These are phyloP conservation scores for Rynchops niger DNA, from an alignment of 2,113 vertebrate genomes.

Conservation along the genomic window DNA sequence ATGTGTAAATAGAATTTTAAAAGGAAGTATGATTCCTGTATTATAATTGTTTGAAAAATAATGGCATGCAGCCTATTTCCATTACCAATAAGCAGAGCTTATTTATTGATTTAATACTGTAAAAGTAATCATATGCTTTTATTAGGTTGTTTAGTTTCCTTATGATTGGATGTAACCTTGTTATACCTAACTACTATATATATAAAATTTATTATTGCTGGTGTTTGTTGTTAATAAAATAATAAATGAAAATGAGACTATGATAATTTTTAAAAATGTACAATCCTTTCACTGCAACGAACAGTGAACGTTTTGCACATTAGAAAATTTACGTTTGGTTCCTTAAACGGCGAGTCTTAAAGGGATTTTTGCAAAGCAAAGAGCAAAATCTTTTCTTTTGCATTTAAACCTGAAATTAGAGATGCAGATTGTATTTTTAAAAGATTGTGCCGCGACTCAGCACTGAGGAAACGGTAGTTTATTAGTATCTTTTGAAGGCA, in stretches of 20 bases:
- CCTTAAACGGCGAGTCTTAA: neutral
- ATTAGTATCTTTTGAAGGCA: neutral
- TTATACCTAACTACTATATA: neutral
- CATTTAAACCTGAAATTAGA: conserved; percentile 1
- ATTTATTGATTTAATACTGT: conserved; percentile 23
- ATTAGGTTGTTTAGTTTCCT: neutral
- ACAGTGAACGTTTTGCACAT: neutral
- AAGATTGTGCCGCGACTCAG: neutral
- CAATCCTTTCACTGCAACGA: neutral
- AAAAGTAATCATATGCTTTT: neutral
- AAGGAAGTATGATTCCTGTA: neutral
- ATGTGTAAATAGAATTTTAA: neutral
- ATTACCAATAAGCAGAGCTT: neutral
- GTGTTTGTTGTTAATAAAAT: neutral
- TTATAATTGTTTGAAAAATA: conserved; percentile 30
- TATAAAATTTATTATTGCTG: neutral
- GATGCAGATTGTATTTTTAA: neutral
- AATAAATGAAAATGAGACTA: neutral
- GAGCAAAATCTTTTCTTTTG: neutral
- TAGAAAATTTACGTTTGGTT: neutral
- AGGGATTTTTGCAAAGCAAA: neutral
- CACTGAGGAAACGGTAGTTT: neutral
- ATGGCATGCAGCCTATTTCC: neutral
- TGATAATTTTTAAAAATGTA: neutral
- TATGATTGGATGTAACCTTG: neutral